These are phyloP conservation scores for Meghimatium bilineatum DNA, from an alignment of 2,888 invertebrate species.

Conservation along the genomic window DNA sequence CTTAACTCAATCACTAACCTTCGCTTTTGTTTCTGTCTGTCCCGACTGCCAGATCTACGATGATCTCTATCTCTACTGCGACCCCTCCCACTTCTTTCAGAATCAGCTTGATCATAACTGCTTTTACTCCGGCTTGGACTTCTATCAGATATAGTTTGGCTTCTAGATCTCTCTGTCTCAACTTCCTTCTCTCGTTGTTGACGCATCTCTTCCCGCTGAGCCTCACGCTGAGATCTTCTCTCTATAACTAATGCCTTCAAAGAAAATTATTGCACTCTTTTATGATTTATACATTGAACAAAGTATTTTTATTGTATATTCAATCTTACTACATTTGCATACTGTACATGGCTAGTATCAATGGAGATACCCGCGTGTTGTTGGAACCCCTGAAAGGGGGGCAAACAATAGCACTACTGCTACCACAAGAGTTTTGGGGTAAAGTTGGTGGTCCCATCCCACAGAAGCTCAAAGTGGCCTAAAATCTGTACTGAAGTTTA, in stretches of 20 bases:
- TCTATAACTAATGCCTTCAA: slow-evolving; percentile 71
- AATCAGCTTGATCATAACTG: slow-evolving; percentile 54
- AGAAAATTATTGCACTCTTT: no score
- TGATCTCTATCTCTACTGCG: slow-evolving; percentile 49
- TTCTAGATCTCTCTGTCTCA: slow-evolving; percentile 49
- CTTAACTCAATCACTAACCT: slow-evolving; percentile 38
- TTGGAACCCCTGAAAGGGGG: no score
- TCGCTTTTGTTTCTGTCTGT: slow-evolving; percentile 47
- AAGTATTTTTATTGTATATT: no score
- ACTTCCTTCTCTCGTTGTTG: slow-evolving; percentile 76
- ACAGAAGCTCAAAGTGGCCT: no score
- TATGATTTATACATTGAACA: no score
- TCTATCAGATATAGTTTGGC: slow-evolving; percentile 42
- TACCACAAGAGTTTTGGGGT: no score
- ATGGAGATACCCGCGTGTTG: no score
- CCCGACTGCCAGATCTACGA: slow-evolving; percentile 58
- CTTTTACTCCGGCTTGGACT: slow-evolving; percentile 61
- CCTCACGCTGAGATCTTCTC: slow-evolving; percentile 69
- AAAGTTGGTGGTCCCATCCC: no score
- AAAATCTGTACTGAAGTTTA: no score
- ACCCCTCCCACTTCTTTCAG: slow-evolving; percentile 44
- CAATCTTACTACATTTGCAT: no score
- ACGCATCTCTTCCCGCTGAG: slow-evolving; percentile 74
- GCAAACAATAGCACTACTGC: no score
- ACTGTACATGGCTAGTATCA: no score